phyloP scores from a whole-genome alignment of 2,888 invertebrate species.

The Crematogaster levior region DNA sequence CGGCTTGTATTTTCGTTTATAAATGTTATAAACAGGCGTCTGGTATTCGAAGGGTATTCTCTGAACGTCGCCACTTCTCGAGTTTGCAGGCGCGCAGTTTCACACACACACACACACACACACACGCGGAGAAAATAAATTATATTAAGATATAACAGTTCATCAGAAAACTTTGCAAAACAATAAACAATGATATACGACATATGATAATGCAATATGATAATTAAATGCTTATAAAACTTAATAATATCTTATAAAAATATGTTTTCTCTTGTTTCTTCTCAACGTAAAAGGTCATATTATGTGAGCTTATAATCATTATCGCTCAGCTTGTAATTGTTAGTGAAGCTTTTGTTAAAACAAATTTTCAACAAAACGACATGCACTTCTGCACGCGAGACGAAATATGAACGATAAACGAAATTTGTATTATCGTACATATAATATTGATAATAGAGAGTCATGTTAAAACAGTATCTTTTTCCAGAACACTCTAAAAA shows the following conservation, averaged over 20 bases:
- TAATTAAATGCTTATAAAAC: not conserved
- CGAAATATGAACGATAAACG: no score
- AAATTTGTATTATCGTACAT: no score
- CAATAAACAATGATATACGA: not conserved
- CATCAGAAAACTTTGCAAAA: not conserved
- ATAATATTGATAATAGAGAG: no score
- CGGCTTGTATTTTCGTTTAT: not conserved
- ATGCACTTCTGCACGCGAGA: no score
- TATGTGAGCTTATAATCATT: not conserved
- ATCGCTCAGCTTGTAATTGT: constrained; percentile 10
- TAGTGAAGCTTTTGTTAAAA: constrained; percentile 60
- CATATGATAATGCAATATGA: not conserved
- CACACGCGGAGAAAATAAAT: not conserved
- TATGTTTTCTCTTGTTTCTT: constrained; percentile 3
- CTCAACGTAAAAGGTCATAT: not conserved
- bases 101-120: no score
- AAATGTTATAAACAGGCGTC: constrained; percentile 11
- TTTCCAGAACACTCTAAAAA: no score
- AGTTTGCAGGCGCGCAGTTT: not conserved
- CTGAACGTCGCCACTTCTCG: not conserved
- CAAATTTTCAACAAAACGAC: not conserved
- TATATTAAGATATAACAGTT: not conserved
- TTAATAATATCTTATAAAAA: not conserved
- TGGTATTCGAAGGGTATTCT: not conserved
- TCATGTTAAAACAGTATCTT: not conserved